Evolutionary conservation across 1,140 invertebrate genomes (phyloP).

Genomic region (Conus betulinus): DNA sequence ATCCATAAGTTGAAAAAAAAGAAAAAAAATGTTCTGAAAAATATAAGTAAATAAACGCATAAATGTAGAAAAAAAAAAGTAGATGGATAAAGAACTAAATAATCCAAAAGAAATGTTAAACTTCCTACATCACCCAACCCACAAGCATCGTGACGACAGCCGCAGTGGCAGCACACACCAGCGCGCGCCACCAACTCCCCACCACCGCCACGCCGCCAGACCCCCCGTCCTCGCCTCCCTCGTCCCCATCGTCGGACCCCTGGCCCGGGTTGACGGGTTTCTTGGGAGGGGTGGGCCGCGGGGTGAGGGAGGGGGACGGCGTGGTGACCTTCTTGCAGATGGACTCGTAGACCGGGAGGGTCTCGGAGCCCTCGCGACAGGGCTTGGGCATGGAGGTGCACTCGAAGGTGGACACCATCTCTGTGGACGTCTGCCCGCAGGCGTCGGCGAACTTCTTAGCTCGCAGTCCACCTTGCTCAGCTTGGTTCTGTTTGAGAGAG

Average conservation of each 20-base stretch:
- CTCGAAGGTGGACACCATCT: slow-evolving; percentile 9
- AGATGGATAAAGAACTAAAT: not conserved
- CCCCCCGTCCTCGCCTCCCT: not conserved
- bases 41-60: too few species aligned
- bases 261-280: not conserved
- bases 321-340: slow-evolving; percentile 30
- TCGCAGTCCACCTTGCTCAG: slow-evolving; percentile 36
- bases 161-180: not conserved
- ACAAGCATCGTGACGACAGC: not conserved
- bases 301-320: slow-evolving; percentile 24
- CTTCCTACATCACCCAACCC: not conserved
- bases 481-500: slow-evolving; percentile 20
- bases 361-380: not conserved
- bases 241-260: not conserved
- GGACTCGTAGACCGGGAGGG: slow-evolving; percentile 7
- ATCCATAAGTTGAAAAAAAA: too few species aligned
- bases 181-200: not conserved
- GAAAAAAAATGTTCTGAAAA: too few species aligned
- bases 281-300: slow-evolving; percentile 11
- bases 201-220: not conserved
- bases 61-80: not conserved
- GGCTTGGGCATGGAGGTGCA: slow-evolving; percentile 25
- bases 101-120: not conserved
- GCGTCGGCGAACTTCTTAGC: not conserved
- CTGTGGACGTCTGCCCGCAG: not conserved